A percentile compares a stretch with the other conserved stretches of the same genome.
phyloP scores from a whole-genome alignment of 1,140 invertebrate species.

The Phortica variegata region DNA sequence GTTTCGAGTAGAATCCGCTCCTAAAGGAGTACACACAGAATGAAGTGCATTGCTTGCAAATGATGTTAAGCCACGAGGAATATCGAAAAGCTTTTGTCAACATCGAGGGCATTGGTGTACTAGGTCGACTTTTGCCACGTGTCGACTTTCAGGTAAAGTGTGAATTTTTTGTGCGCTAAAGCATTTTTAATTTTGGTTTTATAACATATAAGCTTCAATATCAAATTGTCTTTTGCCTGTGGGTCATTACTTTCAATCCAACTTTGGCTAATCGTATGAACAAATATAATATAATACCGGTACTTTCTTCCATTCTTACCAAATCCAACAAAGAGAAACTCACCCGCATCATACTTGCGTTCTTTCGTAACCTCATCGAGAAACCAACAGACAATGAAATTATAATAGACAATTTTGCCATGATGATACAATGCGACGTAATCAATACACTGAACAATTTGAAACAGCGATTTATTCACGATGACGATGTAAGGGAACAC shows the following conservation, averaged over 20 bases:
- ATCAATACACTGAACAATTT: conserved; percentile 95
- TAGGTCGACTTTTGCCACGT: conserved; percentile 82
- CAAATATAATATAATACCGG: conserved; percentile 96
- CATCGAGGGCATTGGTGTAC: conserved; percentile 92
- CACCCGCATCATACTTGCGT: conserved; percentile 94
- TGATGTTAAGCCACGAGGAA: conserved; percentile 97
- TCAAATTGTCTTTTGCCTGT: conserved; percentile 97
- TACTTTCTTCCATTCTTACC: conserved; percentile 95
- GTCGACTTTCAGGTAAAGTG: conserved; percentile 88
- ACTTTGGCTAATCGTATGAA: conserved; percentile 94
- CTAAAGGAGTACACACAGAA: conserved; percentile 42
- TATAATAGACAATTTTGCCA: conserved; percentile 94
- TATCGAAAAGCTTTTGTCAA: conserved; percentile 95
- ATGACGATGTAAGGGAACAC: conserved; percentile 94
- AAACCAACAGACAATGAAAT: conserved; percentile 90
- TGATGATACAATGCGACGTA: conserved; percentile 98
- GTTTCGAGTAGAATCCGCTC: no score
- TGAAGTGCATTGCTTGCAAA: conserved; percentile 65
- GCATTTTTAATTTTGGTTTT: conserved; percentile 47
- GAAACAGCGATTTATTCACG: conserved; percentile 94
- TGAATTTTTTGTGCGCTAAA: conserved; percentile 44
- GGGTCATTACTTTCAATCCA: conserved; percentile 97
- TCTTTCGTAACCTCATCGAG: conserved; percentile 97
- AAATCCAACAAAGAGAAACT: conserved; percentile 97
- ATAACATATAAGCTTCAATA: conserved; percentile 85